Evolutionary conservation across 2,797 vertebrate genomes (phyloP).

Genomic region (Acanthurus lineatus): DNA sequence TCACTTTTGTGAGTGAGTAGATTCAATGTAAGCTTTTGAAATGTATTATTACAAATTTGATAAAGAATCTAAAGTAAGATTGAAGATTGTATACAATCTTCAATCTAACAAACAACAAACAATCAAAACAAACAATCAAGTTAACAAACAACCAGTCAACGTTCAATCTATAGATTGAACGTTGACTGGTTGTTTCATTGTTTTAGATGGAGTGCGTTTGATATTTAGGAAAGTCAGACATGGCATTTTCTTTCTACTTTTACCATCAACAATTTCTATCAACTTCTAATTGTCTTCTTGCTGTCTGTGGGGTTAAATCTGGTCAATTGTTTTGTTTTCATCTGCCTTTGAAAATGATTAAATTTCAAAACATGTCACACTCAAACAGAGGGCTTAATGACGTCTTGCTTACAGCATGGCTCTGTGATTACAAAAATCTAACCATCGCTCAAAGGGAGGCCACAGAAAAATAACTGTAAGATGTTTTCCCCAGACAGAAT

Average conservation of each 20-base stretch:
- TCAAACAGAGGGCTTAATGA: conserved; percentile 26
- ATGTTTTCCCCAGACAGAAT: conserved; percentile 12
- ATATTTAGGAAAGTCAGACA: neutral
- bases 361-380: conserved; percentile 68
- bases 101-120: too few relatives aligned
- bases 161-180: too few relatives aligned
- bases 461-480: conserved; percentile 8
- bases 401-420: conserved; percentile 7
- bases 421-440: conserved; percentile 18
- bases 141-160: too few relatives aligned
- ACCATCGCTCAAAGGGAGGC: conserved; percentile 21
- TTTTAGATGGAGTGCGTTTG: conserved; percentile 17
- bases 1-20: neutral
- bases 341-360: conserved; percentile 35
- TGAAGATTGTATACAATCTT: too few relatives aligned
- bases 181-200: neutral
- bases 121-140: too few relatives aligned
- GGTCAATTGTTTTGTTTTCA: conserved; percentile 28
- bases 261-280: conserved; percentile 16
- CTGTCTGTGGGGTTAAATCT: conserved; percentile 10
- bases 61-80: neutral
- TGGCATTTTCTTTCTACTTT: conserved; percentile 1
- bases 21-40: neutral
- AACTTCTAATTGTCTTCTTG: conserved; percentile 1
- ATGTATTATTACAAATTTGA: neutral